phyloP scores from a whole-genome alignment of 1,140 invertebrate species.

The Potamilus streckersoni region DNA sequence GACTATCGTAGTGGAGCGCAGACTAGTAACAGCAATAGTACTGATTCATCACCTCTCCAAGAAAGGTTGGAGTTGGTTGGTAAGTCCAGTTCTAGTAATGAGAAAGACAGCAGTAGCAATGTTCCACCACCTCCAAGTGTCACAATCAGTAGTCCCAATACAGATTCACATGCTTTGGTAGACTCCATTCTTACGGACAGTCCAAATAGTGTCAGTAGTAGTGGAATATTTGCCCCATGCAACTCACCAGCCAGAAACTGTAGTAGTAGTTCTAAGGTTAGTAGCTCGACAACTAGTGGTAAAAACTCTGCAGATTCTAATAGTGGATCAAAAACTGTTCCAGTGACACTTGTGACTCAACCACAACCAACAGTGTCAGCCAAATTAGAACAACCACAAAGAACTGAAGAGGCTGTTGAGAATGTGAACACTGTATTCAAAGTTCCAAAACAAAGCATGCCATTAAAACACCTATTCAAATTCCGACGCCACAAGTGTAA shows the following conservation, averaged over 20 bases:
- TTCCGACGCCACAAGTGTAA: conserved; percentile 35
- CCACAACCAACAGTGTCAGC: conserved; percentile 29
- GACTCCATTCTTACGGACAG: conserved; percentile 60
- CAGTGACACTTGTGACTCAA: conserved; percentile 20
- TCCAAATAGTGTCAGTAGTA: conserved; percentile 53
- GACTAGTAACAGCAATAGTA: conserved; percentile 24
- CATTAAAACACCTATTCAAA: conserved; percentile 37
- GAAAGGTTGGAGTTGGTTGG: conserved; percentile 47
- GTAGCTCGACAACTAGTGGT: conserved; percentile 45
- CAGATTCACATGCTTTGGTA: conserved; percentile 26
- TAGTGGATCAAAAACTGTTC: conserved; percentile 31
- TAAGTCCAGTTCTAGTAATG: conserved; percentile 50
- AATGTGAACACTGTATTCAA: conserved; percentile 44
- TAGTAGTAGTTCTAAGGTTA: conserved; percentile 37
- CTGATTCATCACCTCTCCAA: conserved; percentile 33
- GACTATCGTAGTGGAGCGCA: conserved; percentile 35
- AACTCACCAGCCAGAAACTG: conserved; percentile 50
- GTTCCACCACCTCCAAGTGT: conserved; percentile 21
- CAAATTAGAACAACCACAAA: conserved; percentile 24
- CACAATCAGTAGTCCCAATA: conserved; percentile 17
- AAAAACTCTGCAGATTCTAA: conserved; percentile 37
- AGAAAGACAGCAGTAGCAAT: conserved; percentile 16
- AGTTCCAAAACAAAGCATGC: conserved; percentile 42
- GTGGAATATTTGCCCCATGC: conserved; percentile 54
- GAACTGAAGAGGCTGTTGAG: conserved; percentile 14